These are phyloP conservation scores for Ophonus ardosiacus DNA, from an alignment of 2,888 invertebrate species.

Conservation along the genomic window DNA sequence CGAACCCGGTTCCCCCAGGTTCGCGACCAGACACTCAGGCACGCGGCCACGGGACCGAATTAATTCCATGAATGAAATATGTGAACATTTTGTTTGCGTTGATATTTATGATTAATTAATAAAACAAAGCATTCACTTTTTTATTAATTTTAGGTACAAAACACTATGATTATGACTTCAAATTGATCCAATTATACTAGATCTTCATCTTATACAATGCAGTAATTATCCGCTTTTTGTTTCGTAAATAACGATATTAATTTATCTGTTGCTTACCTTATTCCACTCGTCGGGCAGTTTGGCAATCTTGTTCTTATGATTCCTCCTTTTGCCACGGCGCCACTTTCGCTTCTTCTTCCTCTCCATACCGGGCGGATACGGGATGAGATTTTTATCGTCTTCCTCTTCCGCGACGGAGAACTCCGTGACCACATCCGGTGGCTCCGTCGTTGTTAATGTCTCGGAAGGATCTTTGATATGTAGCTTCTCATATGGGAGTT, in stretches of 20 bases:
- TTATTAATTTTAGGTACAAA: background rate
- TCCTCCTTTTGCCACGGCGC: slow-evolving; percentile 52
- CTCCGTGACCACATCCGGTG: slow-evolving; percentile 55
- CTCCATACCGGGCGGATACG: slow-evolving; percentile 62
- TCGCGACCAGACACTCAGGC: no score
- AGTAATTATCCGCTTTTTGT: background rate
- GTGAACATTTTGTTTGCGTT: no score
- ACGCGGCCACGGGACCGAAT: no score
- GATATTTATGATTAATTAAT: no score
- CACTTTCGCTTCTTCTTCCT: slow-evolving; percentile 53
- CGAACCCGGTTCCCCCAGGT: no score
- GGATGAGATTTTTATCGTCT: slow-evolving; percentile 63
- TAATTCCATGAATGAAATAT: no score
- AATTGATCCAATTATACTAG: background rate
- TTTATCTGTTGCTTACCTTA: slow-evolving; percentile 38
- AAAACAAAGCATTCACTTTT: no score
- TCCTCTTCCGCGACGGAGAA: slow-evolving; percentile 48
- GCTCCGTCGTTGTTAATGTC: slow-evolving; percentile 53
- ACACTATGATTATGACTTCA: background rate
- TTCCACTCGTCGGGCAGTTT: slow-evolving; percentile 60
- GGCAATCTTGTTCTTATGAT: slow-evolving; percentile 50
- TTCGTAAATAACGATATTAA: background rate
- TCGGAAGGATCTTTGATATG: slow-evolving; percentile 56
- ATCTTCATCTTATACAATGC: background rate
- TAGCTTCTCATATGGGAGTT: slow-evolving; percentile 61